A percentile compares a stretch with the other conserved stretches of the same genome.
phyloP scores from a whole-genome alignment of 2,113 vertebrate species.

The Mirounga angustirostris region DNA sequence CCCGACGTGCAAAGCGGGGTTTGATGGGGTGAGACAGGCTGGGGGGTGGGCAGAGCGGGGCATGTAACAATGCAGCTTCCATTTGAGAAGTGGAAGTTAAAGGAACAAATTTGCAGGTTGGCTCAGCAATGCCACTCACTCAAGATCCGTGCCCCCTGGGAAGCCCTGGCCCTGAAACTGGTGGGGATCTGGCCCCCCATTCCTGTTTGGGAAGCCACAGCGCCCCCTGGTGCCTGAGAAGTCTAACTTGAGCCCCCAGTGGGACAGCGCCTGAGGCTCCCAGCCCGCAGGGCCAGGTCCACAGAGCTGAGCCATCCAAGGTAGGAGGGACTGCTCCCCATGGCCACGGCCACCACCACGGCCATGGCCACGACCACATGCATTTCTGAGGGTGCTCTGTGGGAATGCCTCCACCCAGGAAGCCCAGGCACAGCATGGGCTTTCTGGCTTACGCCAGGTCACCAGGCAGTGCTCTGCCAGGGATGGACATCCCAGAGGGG shows the following conservation, averaged over 20 bases:
- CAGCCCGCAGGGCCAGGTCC: background rate
- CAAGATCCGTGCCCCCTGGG: background rate
- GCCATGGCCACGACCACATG: accelerated
- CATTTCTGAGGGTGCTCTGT: background rate
- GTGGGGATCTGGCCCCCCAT: too few relatives aligned
- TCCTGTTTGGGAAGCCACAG: background rate
- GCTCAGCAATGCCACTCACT: background rate
- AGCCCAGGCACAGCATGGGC: background rate
- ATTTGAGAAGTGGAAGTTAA: background rate
- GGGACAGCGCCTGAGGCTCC: background rate
- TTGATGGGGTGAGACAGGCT: background rate
- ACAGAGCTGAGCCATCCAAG: background rate
- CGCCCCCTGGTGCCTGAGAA: background rate
- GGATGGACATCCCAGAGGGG: background rate
- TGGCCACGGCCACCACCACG: accelerated
- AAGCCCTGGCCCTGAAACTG: background rate
- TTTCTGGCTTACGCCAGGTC: background rate
- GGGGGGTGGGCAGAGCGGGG: background rate
- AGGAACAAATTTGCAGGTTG: background rate
- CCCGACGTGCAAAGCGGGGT: background rate
- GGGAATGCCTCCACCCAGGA: background rate
- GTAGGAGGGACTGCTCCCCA: background rate
- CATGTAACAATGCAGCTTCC: background rate
- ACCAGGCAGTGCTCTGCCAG: background rate
- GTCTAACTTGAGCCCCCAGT: too few relatives aligned